Conservation (phyloP, 2,797 vertebrate genomes). For the Champsocephalus gunnari region DNA sequence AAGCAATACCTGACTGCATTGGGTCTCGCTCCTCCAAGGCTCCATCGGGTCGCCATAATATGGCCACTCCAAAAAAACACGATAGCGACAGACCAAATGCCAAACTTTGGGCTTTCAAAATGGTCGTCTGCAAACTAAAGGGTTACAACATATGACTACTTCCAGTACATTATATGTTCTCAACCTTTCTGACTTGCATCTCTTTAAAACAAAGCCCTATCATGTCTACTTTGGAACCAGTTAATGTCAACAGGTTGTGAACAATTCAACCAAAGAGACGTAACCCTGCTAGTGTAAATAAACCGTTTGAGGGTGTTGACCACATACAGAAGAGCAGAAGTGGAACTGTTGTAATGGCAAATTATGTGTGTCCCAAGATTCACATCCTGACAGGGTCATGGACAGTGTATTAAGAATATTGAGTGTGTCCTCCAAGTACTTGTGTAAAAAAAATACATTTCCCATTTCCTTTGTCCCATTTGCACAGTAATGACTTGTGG, state of each 20-base stretch:
- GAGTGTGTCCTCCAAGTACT: slow-evolving; percentile 56
- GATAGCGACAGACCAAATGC: too few relatives aligned
- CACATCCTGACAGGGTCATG: slow-evolving; percentile 76
- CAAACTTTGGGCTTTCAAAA: too few relatives aligned
- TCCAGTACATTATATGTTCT: too few relatives aligned
- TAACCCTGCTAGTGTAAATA: background rate
- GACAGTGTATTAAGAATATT: slow-evolving; percentile 69
- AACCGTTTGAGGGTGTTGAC: slow-evolving; percentile 11
- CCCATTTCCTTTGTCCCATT: slow-evolving; percentile 77
- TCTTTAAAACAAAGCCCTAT: background rate
- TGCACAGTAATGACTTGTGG: slow-evolving; percentile 70
- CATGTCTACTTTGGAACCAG: background rate
- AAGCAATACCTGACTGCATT: too few relatives aligned
- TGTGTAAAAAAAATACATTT: slow-evolving; percentile 64
- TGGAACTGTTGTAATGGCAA: slow-evolving; percentile 36
- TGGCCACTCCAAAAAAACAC: too few relatives aligned
- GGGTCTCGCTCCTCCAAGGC: too few relatives aligned
- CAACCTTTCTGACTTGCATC: background rate
- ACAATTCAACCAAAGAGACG: background rate
- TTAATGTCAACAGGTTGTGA: background rate
- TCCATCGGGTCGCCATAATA: too few relatives aligned
- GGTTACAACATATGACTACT: too few relatives aligned
- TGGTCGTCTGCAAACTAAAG: too few relatives aligned
- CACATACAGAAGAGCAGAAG: slow-evolving; percentile 18
- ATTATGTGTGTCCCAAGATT: slow-evolving; percentile 24